A percentile compares a stretch with the other conserved stretches of the same genome.
phyloP scores from a whole-genome alignment of 2,888 invertebrate species.

The Operophtera brumata region DNA sequence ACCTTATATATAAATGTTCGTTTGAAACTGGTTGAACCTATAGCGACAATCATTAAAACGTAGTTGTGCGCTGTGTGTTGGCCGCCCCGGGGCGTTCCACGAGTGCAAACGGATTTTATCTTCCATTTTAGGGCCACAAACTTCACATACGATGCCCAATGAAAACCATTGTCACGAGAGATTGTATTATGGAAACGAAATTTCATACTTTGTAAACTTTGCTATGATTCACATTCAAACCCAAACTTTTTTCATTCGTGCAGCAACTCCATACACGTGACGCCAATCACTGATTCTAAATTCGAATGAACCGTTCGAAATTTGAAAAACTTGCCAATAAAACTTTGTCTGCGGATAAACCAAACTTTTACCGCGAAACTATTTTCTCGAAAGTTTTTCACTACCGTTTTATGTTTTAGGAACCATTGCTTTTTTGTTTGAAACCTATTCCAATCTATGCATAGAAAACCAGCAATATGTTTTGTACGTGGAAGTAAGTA shows the following conservation, averaged over 20 bases:
- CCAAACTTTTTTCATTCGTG: constrained; percentile 26
- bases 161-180: no score
- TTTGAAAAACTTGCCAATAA: constrained; percentile 30
- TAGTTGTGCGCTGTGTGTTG: no score
- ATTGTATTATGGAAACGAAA: no score
- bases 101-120: no score
- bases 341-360: constrained; percentile 23
- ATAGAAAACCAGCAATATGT: constrained; percentile 4
- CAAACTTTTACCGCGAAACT: constrained; percentile 9
- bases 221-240: constrained; percentile 10
- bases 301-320: constrained; percentile 25
- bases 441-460: neutral
- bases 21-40: no score
- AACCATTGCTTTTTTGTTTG: constrained; percentile 1
- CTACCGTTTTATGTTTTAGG: no score
- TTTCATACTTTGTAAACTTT: neutral
- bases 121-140: no score
- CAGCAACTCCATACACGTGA: constrained; percentile 24
- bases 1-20: no score
- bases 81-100: no score
- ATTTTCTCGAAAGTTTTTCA: constrained; percentile 1
- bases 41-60: no score
- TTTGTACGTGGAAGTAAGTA: neutral
- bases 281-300: constrained; percentile 30
- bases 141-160: no score